These are phyloP conservation scores for Cranoglanis bouderius DNA, from an alignment of 2,113 vertebrate species.

Conservation along the genomic window DNA sequence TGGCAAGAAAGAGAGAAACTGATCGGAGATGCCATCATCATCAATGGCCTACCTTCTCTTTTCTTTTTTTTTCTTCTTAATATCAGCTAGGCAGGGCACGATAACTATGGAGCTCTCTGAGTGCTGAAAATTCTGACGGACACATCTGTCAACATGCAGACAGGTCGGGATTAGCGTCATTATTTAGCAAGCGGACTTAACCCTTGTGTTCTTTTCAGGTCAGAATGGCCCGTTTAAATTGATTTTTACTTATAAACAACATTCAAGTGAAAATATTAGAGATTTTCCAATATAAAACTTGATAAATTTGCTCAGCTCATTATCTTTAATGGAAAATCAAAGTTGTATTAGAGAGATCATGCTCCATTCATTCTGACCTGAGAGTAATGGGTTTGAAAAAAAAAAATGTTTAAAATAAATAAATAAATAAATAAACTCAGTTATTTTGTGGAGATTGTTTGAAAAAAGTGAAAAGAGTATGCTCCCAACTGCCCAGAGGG, in stretches of 20 bases:
- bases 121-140: constrained; percentile 78
- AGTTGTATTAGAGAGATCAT: no score
- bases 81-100: constrained; percentile 78
- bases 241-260: background rate
- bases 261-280: background rate
- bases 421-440: no score
- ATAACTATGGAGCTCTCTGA: constrained; percentile 76
- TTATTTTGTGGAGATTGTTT: background rate
- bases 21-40: constrained; percentile 72
- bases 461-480: background rate
- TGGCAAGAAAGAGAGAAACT: constrained; percentile 59
- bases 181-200: constrained; percentile 1
- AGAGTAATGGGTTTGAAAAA: background rate
- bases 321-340: background rate
- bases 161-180: constrained; percentile 71
- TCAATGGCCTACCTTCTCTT: constrained; percentile 77
- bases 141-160: constrained; percentile 84
- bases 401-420: background rate
- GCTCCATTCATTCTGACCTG: background rate
- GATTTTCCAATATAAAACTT: background rate
- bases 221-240: background rate
- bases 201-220: constrained; percentile 17
- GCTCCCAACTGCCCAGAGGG: background rate
- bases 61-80: constrained; percentile 81
- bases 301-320: no score